These are phyloP conservation scores for Muntiacus muntjak DNA, from an alignment of 2,113 vertebrate species.

Conservation along the genomic window DNA sequence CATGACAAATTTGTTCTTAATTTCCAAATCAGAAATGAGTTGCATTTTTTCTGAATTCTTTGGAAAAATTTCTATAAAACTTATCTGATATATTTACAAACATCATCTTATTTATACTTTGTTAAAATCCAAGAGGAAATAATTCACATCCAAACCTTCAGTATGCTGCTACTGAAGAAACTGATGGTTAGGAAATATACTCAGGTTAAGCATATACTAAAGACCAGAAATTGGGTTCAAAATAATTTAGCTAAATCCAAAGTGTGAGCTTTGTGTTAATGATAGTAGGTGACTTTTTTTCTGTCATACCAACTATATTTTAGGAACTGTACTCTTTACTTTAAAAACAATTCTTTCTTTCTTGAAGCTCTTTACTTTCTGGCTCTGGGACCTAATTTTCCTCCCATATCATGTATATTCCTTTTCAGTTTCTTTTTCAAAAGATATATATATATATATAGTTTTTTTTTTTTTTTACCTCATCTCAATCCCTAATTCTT, in stretches of 20 bases:
- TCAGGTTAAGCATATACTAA: background rate
- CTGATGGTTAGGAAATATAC: background rate
- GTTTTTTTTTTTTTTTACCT: background rate
- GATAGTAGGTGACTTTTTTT: background rate
- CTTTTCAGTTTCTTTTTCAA: background rate
- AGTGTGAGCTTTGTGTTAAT: background rate
- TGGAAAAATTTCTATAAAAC: background rate
- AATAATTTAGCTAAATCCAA: slow-evolving; percentile 18
- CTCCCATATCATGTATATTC: background rate
- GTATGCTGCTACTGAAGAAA: background rate
- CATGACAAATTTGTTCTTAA: background rate
- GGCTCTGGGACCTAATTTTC: background rate
- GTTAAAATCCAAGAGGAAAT: background rate
- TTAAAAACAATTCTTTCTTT: background rate
- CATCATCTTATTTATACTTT: background rate
- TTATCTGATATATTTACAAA: background rate
- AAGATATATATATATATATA: background rate
- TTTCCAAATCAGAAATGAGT: background rate
- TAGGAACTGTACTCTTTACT: background rate
- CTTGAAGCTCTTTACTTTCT: background rate
- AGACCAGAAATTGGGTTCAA: background rate
- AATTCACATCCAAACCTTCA: background rate
- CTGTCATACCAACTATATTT: background rate
- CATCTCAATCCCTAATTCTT: background rate
- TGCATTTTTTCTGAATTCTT: background rate